Evolutionary conservation across 2,888 invertebrate genomes (phyloP).

Genomic region (Hoplodrina ambigua): DNA sequence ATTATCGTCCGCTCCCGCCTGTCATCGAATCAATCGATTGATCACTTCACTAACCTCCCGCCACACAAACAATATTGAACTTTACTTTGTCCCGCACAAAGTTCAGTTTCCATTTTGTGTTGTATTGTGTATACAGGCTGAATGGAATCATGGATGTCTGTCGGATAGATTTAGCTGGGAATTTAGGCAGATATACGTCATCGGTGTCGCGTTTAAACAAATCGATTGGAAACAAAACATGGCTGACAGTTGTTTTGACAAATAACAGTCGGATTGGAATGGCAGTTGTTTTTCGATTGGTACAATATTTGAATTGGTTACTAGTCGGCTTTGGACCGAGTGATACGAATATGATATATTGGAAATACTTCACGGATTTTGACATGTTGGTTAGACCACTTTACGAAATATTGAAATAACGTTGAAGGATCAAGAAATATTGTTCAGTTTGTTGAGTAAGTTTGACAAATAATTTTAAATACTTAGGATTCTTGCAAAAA

Average conservation of each 20-base stretch:
- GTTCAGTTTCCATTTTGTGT: slow-evolving; percentile 42
- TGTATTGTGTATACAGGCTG: slow-evolving; percentile 60
- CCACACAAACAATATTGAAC: slow-evolving; percentile 55
- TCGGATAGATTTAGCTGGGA: slow-evolving; percentile 82
- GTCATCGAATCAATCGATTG: slow-evolving; percentile 84
- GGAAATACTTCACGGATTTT: not conserved
- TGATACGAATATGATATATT: slow-evolving; percentile 31
- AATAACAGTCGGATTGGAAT: slow-evolving; percentile 60
- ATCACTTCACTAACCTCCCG: slow-evolving; percentile 61
- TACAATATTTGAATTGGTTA: slow-evolving; percentile 54
- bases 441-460: not conserved
- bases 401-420: not conserved
- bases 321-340: slow-evolving; percentile 18
- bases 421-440: no score
- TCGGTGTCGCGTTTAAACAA: slow-evolving; percentile 74
- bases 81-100: slow-evolving; percentile 37
- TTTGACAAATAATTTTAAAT: no score
- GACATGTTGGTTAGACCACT: not conserved
- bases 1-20: slow-evolving; percentile 81
- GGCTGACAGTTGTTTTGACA: slow-evolving; percentile 71
- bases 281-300: slow-evolving; percentile 53
- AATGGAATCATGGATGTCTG: slow-evolving; percentile 75
- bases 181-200: slow-evolving; percentile 81
- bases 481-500: no score
- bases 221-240: slow-evolving; percentile 70